Conservation (phyloP, 2,888 invertebrate species). For the Eilema sororculum region DNA sequence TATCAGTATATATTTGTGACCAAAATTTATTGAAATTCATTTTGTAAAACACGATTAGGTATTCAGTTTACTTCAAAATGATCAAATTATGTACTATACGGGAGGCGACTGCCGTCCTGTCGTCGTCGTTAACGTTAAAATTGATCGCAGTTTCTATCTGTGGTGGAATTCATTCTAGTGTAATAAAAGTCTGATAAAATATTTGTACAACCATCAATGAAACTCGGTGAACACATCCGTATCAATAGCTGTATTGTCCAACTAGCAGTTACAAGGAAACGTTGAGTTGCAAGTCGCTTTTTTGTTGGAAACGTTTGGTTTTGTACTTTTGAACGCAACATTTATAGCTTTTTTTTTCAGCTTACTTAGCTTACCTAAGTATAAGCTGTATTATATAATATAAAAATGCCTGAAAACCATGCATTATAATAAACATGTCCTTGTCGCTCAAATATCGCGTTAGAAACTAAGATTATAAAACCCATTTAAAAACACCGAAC, state of each 20-base stretch:
- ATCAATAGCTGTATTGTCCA: neutral
- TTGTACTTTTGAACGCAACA: neutral
- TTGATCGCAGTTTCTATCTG: neutral
- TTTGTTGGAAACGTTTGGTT: neutral
- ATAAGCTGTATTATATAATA: too few species aligned
- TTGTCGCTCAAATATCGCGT: neutral
- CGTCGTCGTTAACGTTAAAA: neutral
- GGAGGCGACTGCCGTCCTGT: too few species aligned
- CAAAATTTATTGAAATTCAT: too few species aligned
- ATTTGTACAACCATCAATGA: slow-evolving; percentile 6
- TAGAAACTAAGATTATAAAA: neutral
- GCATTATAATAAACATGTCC: neutral
- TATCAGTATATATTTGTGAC: too few species aligned
- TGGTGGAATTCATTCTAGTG: neutral
- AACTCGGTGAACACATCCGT: neutral
- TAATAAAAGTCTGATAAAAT: neutral
- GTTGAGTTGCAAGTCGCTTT: neutral
- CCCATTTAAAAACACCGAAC: neutral
- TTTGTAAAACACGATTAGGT: too few species aligned
- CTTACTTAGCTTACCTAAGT: too few species aligned
- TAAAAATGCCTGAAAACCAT: too few species aligned
- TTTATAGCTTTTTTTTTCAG: too few species aligned
- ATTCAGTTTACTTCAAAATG: too few species aligned
- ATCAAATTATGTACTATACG: too few species aligned
- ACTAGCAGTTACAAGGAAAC: neutral